phyloP scores from a whole-genome alignment of 2,113 vertebrate species.

The Lutjanus erythropterus region DNA sequence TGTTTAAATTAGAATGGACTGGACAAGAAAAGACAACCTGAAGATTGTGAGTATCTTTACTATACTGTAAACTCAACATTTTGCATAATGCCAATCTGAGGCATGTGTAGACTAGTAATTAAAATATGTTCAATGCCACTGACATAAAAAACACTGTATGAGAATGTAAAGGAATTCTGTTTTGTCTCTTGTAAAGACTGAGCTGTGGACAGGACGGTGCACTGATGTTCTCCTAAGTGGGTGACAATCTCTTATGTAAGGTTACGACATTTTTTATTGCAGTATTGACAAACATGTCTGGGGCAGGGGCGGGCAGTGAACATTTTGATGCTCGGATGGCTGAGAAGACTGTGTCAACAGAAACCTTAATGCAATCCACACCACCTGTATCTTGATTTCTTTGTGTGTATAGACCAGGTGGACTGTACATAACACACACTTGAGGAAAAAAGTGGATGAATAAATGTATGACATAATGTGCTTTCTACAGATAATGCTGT shows the following conservation, averaged over 20 bases:
- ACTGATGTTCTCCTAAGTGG: constrained; percentile 18
- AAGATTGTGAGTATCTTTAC: constrained; percentile 66
- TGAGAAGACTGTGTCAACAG: constrained; percentile 4
- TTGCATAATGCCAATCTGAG: constrained; percentile 36
- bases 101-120: constrained; percentile 35
- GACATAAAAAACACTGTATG: constrained; percentile 36
- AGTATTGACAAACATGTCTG: constrained; percentile 19
- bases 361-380: constrained; percentile 29
- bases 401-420: constrained; percentile 22
- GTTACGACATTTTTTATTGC: constrained; percentile 7
- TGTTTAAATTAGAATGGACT: constrained; percentile 9
- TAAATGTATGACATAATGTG: constrained; percentile 49
- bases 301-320: background rate
- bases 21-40: constrained; percentile 37
- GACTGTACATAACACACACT: constrained; percentile 47
- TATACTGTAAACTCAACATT: constrained; percentile 41
- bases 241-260: constrained; percentile 62
- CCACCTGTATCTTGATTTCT: constrained; percentile 26
- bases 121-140: constrained; percentile 39
- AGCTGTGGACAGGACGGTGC: background rate
- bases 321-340: constrained; percentile 1
- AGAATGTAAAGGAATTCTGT: constrained; percentile 63
- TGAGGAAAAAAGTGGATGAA: constrained; percentile 40
- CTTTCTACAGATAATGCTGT: constrained; percentile 30
- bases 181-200: constrained; percentile 49